Conservation (phyloP, 2,113 vertebrate genomes). For the Cyprinodon brontotheroides region DNA sequence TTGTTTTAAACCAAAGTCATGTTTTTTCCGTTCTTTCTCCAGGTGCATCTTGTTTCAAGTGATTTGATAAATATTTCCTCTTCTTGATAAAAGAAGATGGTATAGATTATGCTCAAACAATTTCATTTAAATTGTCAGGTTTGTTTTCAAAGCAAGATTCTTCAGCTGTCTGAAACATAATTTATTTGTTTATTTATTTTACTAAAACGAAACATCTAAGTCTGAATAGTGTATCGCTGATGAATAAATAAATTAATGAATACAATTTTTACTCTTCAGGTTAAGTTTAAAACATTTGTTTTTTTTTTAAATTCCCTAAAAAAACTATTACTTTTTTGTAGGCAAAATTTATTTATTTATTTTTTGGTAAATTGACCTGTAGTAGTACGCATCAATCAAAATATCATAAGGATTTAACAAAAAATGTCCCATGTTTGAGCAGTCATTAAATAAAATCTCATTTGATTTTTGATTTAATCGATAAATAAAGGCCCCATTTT, state of each 20-base stretch:
- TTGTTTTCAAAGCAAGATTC: background rate
- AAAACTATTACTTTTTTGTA: no score
- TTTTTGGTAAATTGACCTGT: no score
- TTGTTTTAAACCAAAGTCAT: background rate
- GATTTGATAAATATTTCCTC: conserved; percentile 3
- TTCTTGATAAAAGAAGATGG: background rate
- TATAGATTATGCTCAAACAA: conserved; percentile 2
- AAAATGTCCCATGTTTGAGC: no score
- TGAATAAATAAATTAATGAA: background rate
- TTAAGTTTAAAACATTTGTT: background rate
- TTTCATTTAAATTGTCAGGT: background rate
- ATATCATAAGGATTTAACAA: no score
- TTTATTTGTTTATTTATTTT: background rate
- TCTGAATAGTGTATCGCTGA: background rate
- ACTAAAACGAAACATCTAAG: background rate
- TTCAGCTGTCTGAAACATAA: background rate
- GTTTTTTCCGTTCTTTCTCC: background rate
- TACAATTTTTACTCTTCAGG: background rate
- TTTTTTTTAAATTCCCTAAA: no score
- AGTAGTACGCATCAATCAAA: no score
- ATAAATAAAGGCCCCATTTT: no score
- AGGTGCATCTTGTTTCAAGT: conserved; percentile 2
- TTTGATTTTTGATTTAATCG: no score
- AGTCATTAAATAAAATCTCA: no score
- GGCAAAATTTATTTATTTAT: no score